Conservation (phyloP, 2,888 invertebrate genomes). For the Chelonus formosanus region DNA sequence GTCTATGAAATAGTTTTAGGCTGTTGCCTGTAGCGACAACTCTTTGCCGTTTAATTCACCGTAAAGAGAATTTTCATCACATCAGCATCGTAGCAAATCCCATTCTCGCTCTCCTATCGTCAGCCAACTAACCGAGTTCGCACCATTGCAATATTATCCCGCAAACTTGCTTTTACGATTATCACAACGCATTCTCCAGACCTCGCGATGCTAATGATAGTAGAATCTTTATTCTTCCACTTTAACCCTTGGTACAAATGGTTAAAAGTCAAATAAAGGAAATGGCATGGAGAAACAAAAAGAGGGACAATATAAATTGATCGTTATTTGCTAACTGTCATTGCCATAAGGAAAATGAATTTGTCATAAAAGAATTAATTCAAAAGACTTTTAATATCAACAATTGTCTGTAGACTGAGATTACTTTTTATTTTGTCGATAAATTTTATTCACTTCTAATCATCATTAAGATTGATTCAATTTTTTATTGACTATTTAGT, state of each 20-base stretch:
- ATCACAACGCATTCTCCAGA: slow-evolving; percentile 31
- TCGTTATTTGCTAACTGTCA: too few relatives aligned
- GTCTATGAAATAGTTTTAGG: slow-evolving; percentile 41
- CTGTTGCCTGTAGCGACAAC: slow-evolving; percentile 32
- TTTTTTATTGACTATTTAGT: neutral
- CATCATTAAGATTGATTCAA: neutral
- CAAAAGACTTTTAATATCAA: too few relatives aligned
- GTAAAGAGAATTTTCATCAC: slow-evolving; percentile 42
- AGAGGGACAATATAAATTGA: too few relatives aligned
- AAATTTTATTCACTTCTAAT: too few relatives aligned
- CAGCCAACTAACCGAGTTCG: slow-evolving; percentile 25
- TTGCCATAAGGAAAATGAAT: too few relatives aligned
- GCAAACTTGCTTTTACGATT: slow-evolving; percentile 37
- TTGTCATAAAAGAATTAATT: too few relatives aligned
- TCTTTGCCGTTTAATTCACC: slow-evolving; percentile 49
- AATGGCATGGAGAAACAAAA: too few relatives aligned
- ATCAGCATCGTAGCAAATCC: slow-evolving; percentile 3
- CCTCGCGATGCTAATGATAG: slow-evolving; percentile 33
- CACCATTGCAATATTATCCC: slow-evolving; percentile 35
- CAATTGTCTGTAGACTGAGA: too few relatives aligned
- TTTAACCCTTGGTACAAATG: slow-evolving; percentile 20
- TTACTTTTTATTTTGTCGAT: too few relatives aligned
- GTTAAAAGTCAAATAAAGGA: neutral
- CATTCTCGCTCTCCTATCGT: slow-evolving; percentile 10
- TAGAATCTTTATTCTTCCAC: slow-evolving; percentile 20